Base-by-base conservation (phyloP, 2,888 invertebrate genomes). In the Acanthosepion pharaonis region DNA sequence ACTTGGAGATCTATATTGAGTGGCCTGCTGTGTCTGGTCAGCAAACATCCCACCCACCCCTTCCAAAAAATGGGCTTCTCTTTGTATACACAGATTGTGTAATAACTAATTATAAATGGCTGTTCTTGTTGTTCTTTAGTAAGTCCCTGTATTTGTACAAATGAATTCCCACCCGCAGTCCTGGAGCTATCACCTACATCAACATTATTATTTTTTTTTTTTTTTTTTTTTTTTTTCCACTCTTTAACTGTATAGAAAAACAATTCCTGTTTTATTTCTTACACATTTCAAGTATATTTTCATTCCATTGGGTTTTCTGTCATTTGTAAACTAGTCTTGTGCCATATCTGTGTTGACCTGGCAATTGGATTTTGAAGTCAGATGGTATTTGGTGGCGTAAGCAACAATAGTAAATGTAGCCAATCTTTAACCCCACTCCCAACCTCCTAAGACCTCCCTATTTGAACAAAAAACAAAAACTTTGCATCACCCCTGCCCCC, bases 351-450 rank as follows among this genome's bases (percentile, higher is more conserved):
- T 78, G 78, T n/a, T 0, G n/a, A 33, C 78, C 78, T 78, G 18
- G 59, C 59, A 59, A 59, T 59, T 59, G 59, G n/a, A n/a, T n/a
- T 78, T 78, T 78, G 78, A 78, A 78, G 78, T 78, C 78, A n/a
- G 78, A 78, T 78, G 78, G 78, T 78, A 78, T 33, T 78, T 78
- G 78, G 78, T 78, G 15, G 78, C 78, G n/a, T 78, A 78, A 78
- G n/a, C n/a, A 33, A 59, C 59, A 59, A 59, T 59, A 78, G n/a
- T 78, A 33, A 78, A 78, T 78, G 4, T 78, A 78, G n/a, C 78
- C 78, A 78, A 78, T 9, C 78, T 78, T 78, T 28, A 78, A 20
- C n/a, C 78, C 33, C 11, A 23, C 78, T 42, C 42, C n/a, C 78
- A 15, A 78, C 18, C n/a, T n/a, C 33, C n/a, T 11, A 78, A 9